These are phyloP conservation scores for Thalassoma bifasciatum DNA, from an alignment of 2,113 vertebrate genomes.

Conservation along the genomic window DNA sequence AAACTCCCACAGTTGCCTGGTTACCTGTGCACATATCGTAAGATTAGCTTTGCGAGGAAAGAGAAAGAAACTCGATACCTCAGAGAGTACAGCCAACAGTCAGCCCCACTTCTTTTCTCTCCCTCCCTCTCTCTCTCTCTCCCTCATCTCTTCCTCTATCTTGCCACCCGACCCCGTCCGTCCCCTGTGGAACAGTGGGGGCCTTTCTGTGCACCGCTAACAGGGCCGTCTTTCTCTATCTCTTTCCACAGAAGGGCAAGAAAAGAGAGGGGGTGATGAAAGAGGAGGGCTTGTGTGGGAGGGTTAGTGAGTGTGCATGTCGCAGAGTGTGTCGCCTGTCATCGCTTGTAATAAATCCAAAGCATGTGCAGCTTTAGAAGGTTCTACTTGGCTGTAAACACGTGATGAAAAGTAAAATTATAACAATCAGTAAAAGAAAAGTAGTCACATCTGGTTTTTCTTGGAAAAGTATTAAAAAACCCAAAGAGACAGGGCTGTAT, in stretches of 20 bases:
- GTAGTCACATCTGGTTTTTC: too few species aligned
- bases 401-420: neutral
- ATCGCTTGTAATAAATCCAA: slow-evolving; percentile 26
- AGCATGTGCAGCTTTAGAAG: neutral
- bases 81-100: slow-evolving; percentile 69
- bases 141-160: neutral
- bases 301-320: neutral
- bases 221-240: slow-evolving; percentile 81
- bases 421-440: neutral
- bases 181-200: slow-evolving; percentile 75
- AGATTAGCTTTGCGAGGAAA: slow-evolving; percentile 61
- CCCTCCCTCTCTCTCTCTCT: slow-evolving; percentile 1
- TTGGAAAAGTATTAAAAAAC: too few species aligned
- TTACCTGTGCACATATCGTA: slow-evolving; percentile 72
- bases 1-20: slow-evolving; percentile 76
- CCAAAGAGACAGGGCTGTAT: too few species aligned
- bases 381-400: neutral
- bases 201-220: slow-evolving; percentile 78
- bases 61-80: slow-evolving; percentile 73
- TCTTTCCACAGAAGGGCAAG: slow-evolving; percentile 62
- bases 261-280: slow-evolving; percentile 48
- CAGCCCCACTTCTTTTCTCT: slow-evolving; percentile 25
- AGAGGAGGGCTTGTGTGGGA: slow-evolving; percentile 31
- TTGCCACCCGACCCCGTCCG: slow-evolving; percentile 44
- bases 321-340: neutral